Percentiles rank a stretch among this genome's conserved stretches.
phyloP scores from a whole-genome alignment of 1,140 invertebrate species.

The Phocides pigmalion region DNA sequence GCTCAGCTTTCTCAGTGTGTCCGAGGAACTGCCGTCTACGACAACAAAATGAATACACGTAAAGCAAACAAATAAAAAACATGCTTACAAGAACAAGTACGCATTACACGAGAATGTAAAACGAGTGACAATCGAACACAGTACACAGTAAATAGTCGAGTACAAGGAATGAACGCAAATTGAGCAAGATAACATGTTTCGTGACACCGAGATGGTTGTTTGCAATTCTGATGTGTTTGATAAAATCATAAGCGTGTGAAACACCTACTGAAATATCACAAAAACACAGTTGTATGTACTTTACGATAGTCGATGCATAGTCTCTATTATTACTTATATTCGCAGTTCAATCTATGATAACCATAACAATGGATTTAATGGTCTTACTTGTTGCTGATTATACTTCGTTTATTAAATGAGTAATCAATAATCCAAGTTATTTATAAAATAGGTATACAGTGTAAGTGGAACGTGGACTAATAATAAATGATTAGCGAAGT shows the following conservation, averaged over 20 bases:
- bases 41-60: conserved; percentile 79
- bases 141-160: conserved; percentile 24
- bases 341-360: conserved; percentile 8
- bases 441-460: conserved; percentile 7
- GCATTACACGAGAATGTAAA: conserved; percentile 33
- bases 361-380: conserved; percentile 11
- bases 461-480: conserved; percentile 14
- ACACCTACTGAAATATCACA: conserved; percentile 37
- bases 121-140: conserved; percentile 20
- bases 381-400: conserved; percentile 17
- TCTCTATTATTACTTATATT: conserved; percentile 12
- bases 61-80: conserved; percentile 73
- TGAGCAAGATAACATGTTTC: conserved; percentile 35
- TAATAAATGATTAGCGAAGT: conserved; percentile 6
- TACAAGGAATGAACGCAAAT: conserved; percentile 28
- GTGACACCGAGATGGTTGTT: conserved; percentile 40
- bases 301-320: conserved; percentile 10
- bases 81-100: conserved; percentile 59
- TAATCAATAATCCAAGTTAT: conserved; percentile 5
- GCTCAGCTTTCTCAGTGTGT: conserved; percentile 77
- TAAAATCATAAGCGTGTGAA: conserved; percentile 42
- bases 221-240: conserved; percentile 47
- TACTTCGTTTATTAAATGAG: conserved; percentile 15
- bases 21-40: conserved; percentile 79
- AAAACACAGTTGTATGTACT: conserved; percentile 30